These are phyloP conservation scores for Agriopis leucophaearia DNA, from an alignment of 2,888 invertebrate genomes.

Conservation along the genomic window DNA sequence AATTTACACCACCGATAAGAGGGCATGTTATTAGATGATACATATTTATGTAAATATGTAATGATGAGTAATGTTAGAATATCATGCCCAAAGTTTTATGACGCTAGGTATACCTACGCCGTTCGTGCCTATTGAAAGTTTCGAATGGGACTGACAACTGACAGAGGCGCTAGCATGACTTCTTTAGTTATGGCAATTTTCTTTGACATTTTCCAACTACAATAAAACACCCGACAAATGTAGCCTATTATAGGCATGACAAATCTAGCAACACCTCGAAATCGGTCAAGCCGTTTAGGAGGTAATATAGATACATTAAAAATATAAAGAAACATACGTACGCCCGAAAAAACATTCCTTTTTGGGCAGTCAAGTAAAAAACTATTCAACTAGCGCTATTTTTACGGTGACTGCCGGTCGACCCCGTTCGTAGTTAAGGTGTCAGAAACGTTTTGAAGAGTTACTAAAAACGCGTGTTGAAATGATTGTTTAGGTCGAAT, in stretches of 20 bases:
- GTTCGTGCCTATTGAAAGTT: slow-evolving; percentile 12
- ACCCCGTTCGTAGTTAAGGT: slow-evolving; percentile 24
- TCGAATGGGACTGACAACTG: too few relatives aligned
- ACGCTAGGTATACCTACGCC: neutral
- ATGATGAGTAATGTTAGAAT: slow-evolving; percentile 7
- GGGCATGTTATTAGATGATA: slow-evolving; percentile 17
- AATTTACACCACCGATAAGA: slow-evolving; percentile 20
- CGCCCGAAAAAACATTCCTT: neutral
- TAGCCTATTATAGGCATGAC: too few relatives aligned
- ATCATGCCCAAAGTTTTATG: slow-evolving; percentile 12
- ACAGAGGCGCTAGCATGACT: too few relatives aligned
- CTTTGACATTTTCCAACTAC: too few relatives aligned
- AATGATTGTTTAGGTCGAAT: slow-evolving; percentile 50
- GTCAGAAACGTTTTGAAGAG: slow-evolving; percentile 68
- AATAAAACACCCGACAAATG: too few relatives aligned
- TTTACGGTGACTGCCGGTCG: too few relatives aligned
- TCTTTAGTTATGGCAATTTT: too few relatives aligned
- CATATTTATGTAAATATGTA: neutral
- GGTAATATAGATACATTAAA: too few relatives aligned
- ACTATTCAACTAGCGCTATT: too few relatives aligned
- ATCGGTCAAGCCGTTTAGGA: too few relatives aligned
- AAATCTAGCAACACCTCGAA: too few relatives aligned
- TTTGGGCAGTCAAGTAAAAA: neutral
- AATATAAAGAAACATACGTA: too few relatives aligned
- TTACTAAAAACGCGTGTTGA: slow-evolving; percentile 56